Base-by-base conservation (phyloP, 1,140 invertebrate genomes). In the Nylanderia fulva region DNA sequence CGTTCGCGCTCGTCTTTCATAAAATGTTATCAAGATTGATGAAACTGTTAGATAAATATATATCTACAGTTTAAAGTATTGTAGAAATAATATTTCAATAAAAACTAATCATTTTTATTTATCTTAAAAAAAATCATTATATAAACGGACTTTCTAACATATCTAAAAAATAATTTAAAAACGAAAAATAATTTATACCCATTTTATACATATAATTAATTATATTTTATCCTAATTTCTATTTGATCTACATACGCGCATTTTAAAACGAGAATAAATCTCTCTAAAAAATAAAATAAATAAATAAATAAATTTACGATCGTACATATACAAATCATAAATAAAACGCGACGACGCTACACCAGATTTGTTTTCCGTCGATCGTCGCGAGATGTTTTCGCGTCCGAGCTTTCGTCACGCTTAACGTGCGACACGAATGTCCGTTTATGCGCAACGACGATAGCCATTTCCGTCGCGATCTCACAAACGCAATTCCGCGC, bases 21-120 rank as follows among this genome's bases (percentile, higher is more conserved):
- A 85, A 86, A 91, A 84, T 85, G 80, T 58, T 58, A 60, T 61
- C 84, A 74, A 76, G 89, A 90, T 86, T 87, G 87, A 89, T 87
- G 7, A 13, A 33, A 5, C 36, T 77, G 27, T 64, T 21, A 3
- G 29, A 74, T 36, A 29, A 4, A 9, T 36, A 18, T 36, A 36
- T 24, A 36, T 71, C 11, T n/a, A 8, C 33, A n/a, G 13, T 52
- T 29, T 3, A 54, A 21, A 3, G 1, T 52, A 0, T 54, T 72
- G 69, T n/a, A 33, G 54, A 52, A 71, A 52, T 29, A 33, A 52
- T 33, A 5, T 21, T 1, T 1, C 21, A 33, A 18, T 36, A 13
- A 36, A 9, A 74, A 48, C 9, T 36, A 36, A 18, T 36, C 1
- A 6, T 56, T 21, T 13, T 8, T 9, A 52, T 48, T 4, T 0